Evolutionary conservation across 2,113 vertebrate genomes (phyloP).

Genomic region (Aramus guarauna): DNA sequence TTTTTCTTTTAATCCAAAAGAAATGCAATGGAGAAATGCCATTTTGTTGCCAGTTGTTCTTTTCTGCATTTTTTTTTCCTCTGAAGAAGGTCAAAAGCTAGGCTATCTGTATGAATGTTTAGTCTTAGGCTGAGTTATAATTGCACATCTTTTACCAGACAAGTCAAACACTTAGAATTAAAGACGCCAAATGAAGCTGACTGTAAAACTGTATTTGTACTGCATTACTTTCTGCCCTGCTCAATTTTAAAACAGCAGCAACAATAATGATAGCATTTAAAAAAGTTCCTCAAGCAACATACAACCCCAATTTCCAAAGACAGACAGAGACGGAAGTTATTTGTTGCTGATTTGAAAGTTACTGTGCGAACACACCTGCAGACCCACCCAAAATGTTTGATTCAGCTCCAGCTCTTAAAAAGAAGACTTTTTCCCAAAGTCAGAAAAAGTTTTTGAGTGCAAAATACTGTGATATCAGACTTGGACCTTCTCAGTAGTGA

Average conservation of each 20-base stretch:
- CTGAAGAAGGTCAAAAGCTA: not conserved
- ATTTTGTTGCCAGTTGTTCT: not conserved
- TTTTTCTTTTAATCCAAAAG: not conserved
- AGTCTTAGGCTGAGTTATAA: constrained; percentile 3
- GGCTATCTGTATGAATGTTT: not conserved
- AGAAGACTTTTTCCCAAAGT: not conserved
- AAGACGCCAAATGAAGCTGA: not conserved
- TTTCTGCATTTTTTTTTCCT: not conserved
- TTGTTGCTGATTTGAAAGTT: not conserved
- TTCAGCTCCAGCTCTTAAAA: not conserved
- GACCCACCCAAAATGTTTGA: not conserved
- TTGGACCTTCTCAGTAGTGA: not conserved
- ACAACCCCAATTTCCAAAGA: not conserved
- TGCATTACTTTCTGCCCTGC: not conserved
- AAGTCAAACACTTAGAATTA: not conserved
- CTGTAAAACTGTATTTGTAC: not conserved
- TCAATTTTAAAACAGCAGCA: not conserved
- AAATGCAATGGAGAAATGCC: not conserved
- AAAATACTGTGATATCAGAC: too few relatives aligned
- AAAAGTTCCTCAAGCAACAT: not conserved
- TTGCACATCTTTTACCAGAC: not conserved
- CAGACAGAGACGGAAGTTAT: not conserved
- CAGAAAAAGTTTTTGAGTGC: not conserved
- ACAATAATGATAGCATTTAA: not conserved
- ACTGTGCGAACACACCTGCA: not conserved